phyloP scores from a whole-genome alignment of 1,140 invertebrate species.

The Megalonaias nervosa region DNA sequence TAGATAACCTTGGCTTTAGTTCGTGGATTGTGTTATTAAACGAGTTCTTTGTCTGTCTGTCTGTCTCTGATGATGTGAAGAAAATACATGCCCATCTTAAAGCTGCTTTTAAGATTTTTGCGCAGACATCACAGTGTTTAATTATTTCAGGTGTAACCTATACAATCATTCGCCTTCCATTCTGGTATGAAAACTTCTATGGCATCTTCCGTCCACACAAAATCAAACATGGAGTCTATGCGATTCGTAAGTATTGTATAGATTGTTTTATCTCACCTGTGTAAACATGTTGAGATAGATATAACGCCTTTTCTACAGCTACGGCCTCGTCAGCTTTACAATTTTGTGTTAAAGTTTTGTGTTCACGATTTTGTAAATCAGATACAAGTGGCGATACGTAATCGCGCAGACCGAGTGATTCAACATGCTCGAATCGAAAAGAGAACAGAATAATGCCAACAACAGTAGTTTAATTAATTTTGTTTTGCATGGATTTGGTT shows the following conservation, averaged over 20 bases:
- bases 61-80: not conserved
- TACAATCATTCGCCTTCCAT: slow-evolving; percentile 54
- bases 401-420: too few species aligned
- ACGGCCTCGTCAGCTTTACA: too few species aligned
- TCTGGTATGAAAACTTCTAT: slow-evolving; percentile 57
- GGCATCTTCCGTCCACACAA: slow-evolving; percentile 56
- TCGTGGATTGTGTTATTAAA: not conserved
- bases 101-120: not conserved
- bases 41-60: not conserved
- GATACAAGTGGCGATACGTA: too few species aligned
- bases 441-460: too few species aligned
- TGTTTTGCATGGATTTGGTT: too few species aligned
- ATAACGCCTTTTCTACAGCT: not conserved
- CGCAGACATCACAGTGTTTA: not conserved
- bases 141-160: slow-evolving; percentile 48
- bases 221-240: slow-evolving; percentile 50
- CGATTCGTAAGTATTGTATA: slow-evolving; percentile 42
- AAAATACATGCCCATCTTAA: not conserved
- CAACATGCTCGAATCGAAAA: too few species aligned
- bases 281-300: not conserved
- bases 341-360: too few species aligned
- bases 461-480: too few species aligned
- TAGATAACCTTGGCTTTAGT: not conserved
- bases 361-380: too few species aligned
- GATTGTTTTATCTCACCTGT: too few species aligned